These are phyloP conservation scores for Leptatherina wallacei DNA, from an alignment of 2,797 vertebrate species.

Conservation along the genomic window DNA sequence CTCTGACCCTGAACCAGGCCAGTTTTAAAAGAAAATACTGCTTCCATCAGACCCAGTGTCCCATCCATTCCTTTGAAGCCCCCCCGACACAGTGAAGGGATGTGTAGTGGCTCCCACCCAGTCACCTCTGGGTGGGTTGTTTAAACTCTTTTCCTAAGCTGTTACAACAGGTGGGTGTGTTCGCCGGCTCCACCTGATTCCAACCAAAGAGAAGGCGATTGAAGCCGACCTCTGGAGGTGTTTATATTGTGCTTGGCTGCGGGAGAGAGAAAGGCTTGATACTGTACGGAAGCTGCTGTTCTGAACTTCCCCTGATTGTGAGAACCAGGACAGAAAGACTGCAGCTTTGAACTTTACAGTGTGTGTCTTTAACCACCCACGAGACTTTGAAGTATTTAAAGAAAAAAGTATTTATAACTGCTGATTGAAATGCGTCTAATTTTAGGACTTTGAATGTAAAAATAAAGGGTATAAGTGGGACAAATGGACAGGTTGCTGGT, in stretches of 20 bases:
- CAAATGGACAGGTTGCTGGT: no score
- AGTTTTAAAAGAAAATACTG: conserved; percentile 34
- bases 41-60: not conserved
- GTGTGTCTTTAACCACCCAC: not conserved
- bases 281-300: conserved; percentile 32
- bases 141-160: conserved; percentile 47
- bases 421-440: not conserved
- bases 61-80: conserved; percentile 64
- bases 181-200: conserved; percentile 64
- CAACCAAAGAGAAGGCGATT: conserved; percentile 41
- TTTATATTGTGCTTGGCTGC: conserved; percentile 80
- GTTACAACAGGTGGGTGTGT: conserved; percentile 52
- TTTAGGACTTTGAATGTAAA: not conserved
- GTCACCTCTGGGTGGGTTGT: conserved; percentile 53
- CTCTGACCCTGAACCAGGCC: conserved; percentile 9
- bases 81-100: conserved; percentile 57
- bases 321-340: conserved; percentile 60
- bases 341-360: conserved; percentile 52
- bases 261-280: conserved; percentile 31
- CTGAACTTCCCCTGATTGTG: conserved; percentile 81
- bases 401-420: conserved; percentile 7
- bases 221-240: conserved; percentile 63
- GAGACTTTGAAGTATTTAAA: conserved; percentile 26
- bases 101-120: conserved; percentile 64
- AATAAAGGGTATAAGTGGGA: no score